Conservation (phyloP, 2,113 vertebrate genomes). For the Limanda limanda region DNA sequence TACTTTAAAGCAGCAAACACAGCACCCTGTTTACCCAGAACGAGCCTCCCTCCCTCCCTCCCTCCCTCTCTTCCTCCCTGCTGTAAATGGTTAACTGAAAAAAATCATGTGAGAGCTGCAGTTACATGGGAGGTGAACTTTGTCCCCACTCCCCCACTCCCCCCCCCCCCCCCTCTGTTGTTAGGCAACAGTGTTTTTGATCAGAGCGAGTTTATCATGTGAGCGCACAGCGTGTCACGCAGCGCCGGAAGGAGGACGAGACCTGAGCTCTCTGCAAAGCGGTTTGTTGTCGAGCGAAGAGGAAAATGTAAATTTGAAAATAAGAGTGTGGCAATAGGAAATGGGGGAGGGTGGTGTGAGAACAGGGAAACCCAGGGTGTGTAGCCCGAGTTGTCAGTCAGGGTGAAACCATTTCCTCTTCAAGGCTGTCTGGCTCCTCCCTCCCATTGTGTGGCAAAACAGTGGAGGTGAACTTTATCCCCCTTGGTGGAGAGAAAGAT, state of each 20-base stretch:
- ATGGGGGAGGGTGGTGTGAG: background rate
- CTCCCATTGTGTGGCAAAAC: conserved; percentile 68
- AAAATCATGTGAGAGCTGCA: conserved; percentile 55
- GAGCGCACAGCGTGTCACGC: conserved; percentile 28
- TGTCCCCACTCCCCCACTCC: conserved; percentile 41
- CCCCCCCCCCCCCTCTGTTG: conserved; percentile 38
- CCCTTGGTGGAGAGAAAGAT: conserved; percentile 48
- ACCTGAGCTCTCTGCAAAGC: conserved; percentile 26
- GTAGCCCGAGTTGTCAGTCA: conserved; percentile 66
- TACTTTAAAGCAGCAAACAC: conserved; percentile 56
- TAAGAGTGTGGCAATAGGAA: conserved; percentile 24
- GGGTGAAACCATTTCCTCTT: conserved; percentile 74
- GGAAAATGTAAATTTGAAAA: conserved; percentile 40
- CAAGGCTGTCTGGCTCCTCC: conserved; percentile 75
- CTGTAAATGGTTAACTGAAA: conserved; percentile 74
- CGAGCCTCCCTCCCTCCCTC: conserved; percentile 6
- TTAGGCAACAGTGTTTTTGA: conserved; percentile 62
- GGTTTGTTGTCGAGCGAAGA: conserved; percentile 38
- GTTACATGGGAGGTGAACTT: conserved; percentile 63
- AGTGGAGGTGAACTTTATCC: conserved; percentile 74
- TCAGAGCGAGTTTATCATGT: conserved; percentile 46
- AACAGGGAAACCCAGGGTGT: conserved; percentile 67
- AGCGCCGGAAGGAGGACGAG: conserved; percentile 48
- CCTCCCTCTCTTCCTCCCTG: conserved; percentile 23
- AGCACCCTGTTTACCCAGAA: conserved; percentile 55